phyloP scores from a whole-genome alignment of 2,113 vertebrate genomes.

The Tragelaphus imberbis region DNA sequence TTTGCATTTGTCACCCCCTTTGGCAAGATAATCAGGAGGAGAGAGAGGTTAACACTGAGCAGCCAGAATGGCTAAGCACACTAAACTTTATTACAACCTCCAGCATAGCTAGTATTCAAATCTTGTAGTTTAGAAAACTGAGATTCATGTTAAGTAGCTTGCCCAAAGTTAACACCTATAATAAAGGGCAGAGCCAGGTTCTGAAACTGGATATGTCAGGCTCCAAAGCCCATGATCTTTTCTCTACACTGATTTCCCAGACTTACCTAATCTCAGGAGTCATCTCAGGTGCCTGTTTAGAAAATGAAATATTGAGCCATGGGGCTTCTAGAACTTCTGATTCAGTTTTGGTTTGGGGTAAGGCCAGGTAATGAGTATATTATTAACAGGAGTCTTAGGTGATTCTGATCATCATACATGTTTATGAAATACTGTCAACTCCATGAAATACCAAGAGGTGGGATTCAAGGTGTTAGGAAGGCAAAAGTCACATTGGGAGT shows the following conservation, averaged over 20 bases:
- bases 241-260: not conserved
- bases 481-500: not conserved
- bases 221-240: not conserved
- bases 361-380: not conserved
- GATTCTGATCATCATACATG: conserved; percentile 11
- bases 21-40: not conserved
- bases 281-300: conserved; percentile 31
- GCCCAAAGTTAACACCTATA: conserved; percentile 9
- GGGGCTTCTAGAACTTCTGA: conserved; percentile 25
- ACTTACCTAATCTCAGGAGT: not conserved
- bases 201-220: not conserved
- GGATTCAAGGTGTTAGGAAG: not conserved
- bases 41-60: conserved; percentile 17
- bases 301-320: conserved; percentile 8
- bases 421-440: conserved; percentile 20
- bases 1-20: conserved; percentile 15
- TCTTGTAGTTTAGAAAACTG: conserved; percentile 27
- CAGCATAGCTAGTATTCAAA: not conserved
- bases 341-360: not conserved
- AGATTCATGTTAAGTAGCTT: conserved; percentile 46
- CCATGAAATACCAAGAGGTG: not conserved
- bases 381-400: conserved; percentile 13
- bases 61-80: not conserved
- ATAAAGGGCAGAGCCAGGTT: conserved; percentile 30
- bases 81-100: not conserved